Base-by-base conservation (phyloP, 2,113 vertebrate genomes). In the Platysternon megacephalum region DNA sequence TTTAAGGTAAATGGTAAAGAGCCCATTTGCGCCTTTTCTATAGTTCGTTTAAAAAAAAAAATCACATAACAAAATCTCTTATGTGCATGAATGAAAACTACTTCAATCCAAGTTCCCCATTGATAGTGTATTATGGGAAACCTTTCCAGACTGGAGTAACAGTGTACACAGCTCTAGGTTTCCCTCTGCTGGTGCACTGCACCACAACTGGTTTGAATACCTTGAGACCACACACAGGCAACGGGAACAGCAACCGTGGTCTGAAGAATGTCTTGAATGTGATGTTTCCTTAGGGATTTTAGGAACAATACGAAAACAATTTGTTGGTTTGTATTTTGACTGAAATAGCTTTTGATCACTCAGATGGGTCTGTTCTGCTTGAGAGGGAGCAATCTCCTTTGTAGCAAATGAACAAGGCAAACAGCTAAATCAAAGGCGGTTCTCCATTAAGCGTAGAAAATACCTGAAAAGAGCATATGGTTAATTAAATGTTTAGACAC, bases 271-370 rank as follows among this genome's bases (percentile, higher is more conserved):
- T 81, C 86, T 95, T 93, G 92, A 91, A 89, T 95, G 85, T 80
- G 85, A 5, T 2, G 12, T 95, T 97, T 97, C 85, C 87, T 84
- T 84, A 72, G 72, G 89, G 68, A 96, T 87, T 93, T 93, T 94
- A 85, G 76, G 39, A 39, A 96, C 97, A 97, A 96, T 93, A 94
- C 94, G 92, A 96, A 98, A 98, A 97, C 35, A 79, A 85, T 86
- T 97, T 91, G 86, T 94, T 97, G 84, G 35, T 94, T 85, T 85
- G 55, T 88, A 85, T 90, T 95, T 97, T 90, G 81, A 92, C 79
- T 95, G 93, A 91, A 94, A 51, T 3, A 56, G 46, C 85, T 95
- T 98, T 98, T 98, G 97, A 94, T 97, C 94, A 82, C 79, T 96
- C 6, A 5, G 49, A 94, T 12, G 7, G 91, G 55, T 84, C 94